phyloP scores from a whole-genome alignment of 2,113 vertebrate species.

The Maylandia zebra region DNA sequence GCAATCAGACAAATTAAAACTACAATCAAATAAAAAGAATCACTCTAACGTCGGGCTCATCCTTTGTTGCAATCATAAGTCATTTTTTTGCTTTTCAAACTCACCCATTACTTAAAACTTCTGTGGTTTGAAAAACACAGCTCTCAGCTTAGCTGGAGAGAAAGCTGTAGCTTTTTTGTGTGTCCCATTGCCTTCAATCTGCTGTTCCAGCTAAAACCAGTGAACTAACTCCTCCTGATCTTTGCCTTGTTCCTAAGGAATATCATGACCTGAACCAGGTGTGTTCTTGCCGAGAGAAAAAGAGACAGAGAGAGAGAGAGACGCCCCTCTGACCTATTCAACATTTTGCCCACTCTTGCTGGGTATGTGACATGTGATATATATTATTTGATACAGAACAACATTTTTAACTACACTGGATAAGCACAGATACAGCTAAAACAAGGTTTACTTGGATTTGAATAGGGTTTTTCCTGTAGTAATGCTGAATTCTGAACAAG shows the following conservation, averaged over 20 bases:
- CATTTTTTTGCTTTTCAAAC: neutral
- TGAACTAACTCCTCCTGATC: neutral
- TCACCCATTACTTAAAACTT: neutral
- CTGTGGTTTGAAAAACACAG: neutral
- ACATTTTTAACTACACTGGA: neutral
- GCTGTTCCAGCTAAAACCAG: neutral
- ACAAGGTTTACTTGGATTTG: neutral
- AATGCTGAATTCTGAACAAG: neutral
- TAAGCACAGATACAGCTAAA: neutral
- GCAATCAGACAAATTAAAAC: neutral
- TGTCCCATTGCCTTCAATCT: neutral
- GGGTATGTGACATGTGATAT: neutral
- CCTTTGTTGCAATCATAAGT: neutral
- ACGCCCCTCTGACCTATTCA: neutral
- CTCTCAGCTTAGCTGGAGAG: neutral
- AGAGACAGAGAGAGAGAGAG: neutral
- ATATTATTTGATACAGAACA: neutral
- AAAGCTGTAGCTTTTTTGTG: neutral
- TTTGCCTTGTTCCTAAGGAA: neutral
- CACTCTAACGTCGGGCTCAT: neutral
- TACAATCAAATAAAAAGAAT: accelerated
- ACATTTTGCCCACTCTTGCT: neutral
- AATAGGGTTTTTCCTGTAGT: neutral
- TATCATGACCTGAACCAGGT: neutral
- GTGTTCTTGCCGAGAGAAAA: neutral